Conservation (phyloP, 2,113 vertebrate genomes). For the Toxotes jaculatrix region DNA sequence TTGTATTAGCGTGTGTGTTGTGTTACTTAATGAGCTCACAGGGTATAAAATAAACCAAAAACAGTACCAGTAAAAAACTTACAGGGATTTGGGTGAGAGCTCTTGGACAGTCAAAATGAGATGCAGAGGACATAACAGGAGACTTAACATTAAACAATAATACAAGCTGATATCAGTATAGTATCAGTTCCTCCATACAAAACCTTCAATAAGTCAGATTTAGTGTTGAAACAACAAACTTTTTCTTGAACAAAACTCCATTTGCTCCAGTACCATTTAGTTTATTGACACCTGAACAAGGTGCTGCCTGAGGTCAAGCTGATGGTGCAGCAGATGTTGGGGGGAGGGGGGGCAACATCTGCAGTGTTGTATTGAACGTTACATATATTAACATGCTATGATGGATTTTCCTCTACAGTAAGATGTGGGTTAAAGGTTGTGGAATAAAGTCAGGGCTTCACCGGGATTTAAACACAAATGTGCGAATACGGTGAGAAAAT, state of each 20-base stretch:
- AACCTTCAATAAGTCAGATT: neutral
- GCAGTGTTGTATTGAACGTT: neutral
- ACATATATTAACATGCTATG: conserved; percentile 3
- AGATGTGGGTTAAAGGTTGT: conserved; percentile 26
- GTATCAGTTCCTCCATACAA: neutral
- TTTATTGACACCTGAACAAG: neutral
- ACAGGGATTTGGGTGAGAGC: too few species aligned
- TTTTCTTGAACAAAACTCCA: neutral
- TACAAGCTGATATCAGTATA: neutral
- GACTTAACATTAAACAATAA: neutral
- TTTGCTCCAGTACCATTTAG: neutral
- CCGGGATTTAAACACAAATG: conserved; percentile 46
- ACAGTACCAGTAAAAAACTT: too few species aligned
- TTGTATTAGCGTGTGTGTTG: neutral
- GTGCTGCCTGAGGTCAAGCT: too few species aligned
- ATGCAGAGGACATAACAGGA: neutral
- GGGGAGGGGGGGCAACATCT: neutral
- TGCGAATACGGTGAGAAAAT: conserved; percentile 7
- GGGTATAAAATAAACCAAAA: neutral
- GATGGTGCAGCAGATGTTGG: too few species aligned
- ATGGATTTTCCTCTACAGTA: neutral
- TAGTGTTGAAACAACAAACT: neutral
- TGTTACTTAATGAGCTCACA: neutral
- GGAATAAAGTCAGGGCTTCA: conserved; percentile 30
- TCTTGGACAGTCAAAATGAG: neutral